Evolutionary conservation across 2,113 vertebrate species (phyloP), one percentile per base, ranked within the genome.

Genomic region (Ceyx cyanopectus): DNA sequence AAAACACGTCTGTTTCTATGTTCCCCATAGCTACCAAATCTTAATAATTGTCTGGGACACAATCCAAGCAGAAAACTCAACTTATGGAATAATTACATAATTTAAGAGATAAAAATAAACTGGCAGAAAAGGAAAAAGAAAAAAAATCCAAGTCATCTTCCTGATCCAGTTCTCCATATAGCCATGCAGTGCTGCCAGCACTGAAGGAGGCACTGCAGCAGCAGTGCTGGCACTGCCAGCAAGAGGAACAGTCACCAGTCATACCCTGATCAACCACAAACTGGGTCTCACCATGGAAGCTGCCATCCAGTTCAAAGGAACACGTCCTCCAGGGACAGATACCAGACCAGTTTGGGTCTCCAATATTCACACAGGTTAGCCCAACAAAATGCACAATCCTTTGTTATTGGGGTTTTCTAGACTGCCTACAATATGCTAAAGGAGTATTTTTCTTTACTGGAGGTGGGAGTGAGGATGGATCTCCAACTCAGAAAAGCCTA

Each of bases 41-140:
- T 91, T 94, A 83, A 85, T 85, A 91, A 92, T 89, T 48, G 79
- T 77, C 87, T 80, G 85, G 84, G 89, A 94, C 32, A 87, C 63
- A 85, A 87, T 92, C 95, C 95, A 93, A 96, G 89, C 89, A 96
- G 61, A 94, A 95, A 92, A 91, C 23, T 89, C 81, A 91, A 92
- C 81, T 85, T 89, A 92, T 82, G 72, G 90, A 95, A 94, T 95
- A 94, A 95, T 94, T 92, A 85, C 65, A 69, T 95, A 92, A 94
- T 92, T 92, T 92, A 82, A 73, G 60, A 76, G 85, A 91, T 54
- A 95, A 95, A 93, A 95, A 95, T 95, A 95, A 82, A 58, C 48
- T 61, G 34, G 6, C 61, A 90, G 68, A 2, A 74, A 63, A 92
- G 63, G 1, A 74, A 8, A 27, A 72, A 63, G 62, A 43, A 34